A percentile compares a stretch with the other conserved stretches of the same genome.
phyloP scores from a whole-genome alignment of 2,113 vertebrate genomes.

The Lamprologus sp. region DNA sequence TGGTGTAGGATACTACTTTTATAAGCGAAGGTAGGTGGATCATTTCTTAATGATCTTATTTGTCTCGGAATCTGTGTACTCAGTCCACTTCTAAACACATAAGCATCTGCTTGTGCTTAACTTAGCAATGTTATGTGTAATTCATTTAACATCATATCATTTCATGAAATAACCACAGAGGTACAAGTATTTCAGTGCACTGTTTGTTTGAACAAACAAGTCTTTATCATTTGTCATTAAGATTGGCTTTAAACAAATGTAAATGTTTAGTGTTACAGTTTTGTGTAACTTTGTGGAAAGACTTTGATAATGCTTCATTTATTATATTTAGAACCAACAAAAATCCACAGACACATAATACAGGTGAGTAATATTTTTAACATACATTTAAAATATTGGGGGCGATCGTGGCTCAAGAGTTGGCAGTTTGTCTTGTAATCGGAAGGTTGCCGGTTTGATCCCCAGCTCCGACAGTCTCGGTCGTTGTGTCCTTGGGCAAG shows the following conservation, averaged over 20 bases:
- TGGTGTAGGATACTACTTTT: background rate
- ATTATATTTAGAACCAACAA: background rate
- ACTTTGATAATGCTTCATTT: background rate
- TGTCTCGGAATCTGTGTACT: accelerated
- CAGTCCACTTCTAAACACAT: background rate
- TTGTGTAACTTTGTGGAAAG: background rate
- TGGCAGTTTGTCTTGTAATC: no score
- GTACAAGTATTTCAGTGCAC: background rate
- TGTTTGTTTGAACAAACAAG: accelerated
- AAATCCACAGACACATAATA: background rate
- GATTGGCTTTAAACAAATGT: accelerated
- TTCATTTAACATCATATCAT: background rate
- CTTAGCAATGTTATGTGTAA: accelerated
- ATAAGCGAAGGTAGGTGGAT: background rate
- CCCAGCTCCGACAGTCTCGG: no score
- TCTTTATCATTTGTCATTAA: background rate
- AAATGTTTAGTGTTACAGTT: background rate
- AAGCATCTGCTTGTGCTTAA: background rate
- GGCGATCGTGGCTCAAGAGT: no score
- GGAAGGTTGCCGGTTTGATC: accelerated
- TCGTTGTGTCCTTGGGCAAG: no score
- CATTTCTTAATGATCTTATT: background rate
- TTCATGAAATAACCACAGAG: background rate
- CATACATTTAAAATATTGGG: background rate
- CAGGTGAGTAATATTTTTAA: background rate